Evolutionary conservation across 2,113 vertebrate genomes (phyloP).

Genomic region (Columba janthina): DNA sequence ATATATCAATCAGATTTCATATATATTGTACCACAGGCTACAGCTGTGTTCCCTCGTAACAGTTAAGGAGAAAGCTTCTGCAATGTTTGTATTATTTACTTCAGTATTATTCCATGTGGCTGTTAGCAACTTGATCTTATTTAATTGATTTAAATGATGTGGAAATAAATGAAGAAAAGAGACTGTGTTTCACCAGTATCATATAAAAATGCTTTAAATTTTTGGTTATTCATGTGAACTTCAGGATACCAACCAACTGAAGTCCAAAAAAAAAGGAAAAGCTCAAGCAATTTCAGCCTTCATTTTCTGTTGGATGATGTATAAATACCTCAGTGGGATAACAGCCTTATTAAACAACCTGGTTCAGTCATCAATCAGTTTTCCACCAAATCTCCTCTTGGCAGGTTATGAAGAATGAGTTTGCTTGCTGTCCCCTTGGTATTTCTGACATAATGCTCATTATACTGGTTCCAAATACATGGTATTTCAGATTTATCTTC

Average conservation of each 20-base stretch:
- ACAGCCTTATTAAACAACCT: background rate
- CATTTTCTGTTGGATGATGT: background rate
- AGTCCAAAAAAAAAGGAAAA: background rate
- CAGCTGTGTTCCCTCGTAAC: background rate
- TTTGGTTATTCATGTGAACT: background rate
- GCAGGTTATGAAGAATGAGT: background rate
- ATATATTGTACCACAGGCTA: slow-evolving; percentile 12
- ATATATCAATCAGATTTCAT: background rate
- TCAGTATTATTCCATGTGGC: slow-evolving; percentile 28
- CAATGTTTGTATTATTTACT: slow-evolving; percentile 41
- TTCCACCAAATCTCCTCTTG: background rate
- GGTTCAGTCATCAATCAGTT: background rate
- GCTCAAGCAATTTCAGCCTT: background rate
- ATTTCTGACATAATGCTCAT: background rate
- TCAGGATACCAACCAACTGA: background rate
- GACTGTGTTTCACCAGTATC: background rate
- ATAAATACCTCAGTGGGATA: background rate
- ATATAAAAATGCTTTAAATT: background rate
- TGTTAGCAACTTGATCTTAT: slow-evolving; percentile 44
- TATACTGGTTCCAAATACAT: background rate
- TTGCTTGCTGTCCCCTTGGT: background rate
- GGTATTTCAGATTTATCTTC: background rate
- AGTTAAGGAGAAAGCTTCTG: slow-evolving; percentile 43
- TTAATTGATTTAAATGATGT: background rate
- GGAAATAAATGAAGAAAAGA: background rate